Percentiles rank a stretch among this genome's conserved stretches.
Evolutionary conservation across 2,797 vertebrate genomes (phyloP).

Genomic region (Chelon auratus): DNA sequence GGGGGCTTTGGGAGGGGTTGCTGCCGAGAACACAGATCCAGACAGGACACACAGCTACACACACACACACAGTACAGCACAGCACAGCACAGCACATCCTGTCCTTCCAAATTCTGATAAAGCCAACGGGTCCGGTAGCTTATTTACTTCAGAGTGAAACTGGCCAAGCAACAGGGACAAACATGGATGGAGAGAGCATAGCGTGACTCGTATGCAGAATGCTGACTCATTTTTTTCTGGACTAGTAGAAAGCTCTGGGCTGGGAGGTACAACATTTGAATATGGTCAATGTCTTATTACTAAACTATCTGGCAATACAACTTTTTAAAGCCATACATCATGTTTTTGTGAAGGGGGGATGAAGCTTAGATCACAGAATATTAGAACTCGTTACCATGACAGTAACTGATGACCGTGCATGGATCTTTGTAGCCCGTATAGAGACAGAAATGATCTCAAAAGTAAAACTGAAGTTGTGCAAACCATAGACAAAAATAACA

Average conservation of each 20-base stretch:
- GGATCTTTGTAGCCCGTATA: slow-evolving; percentile 18
- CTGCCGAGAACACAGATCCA: slow-evolving; percentile 48
- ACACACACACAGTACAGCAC: slow-evolving; percentile 8
- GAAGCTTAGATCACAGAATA: not conserved
- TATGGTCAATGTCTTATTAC: slow-evolving; percentile 37
- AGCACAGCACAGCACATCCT: slow-evolving; percentile 23
- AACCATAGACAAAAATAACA: slow-evolving; percentile 28
- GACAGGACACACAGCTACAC: not conserved
- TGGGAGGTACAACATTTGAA: slow-evolving; percentile 26
- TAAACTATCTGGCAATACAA: slow-evolving; percentile 11
- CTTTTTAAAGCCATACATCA: slow-evolving; percentile 28
- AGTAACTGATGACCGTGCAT: slow-evolving; percentile 18
- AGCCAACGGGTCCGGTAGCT: slow-evolving; percentile 28
- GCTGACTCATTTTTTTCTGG: slow-evolving; percentile 56
- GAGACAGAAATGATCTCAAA: slow-evolving; percentile 16
- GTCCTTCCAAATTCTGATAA: slow-evolving; percentile 47
- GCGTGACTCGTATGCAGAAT: slow-evolving; percentile 38
- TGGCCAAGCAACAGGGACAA: slow-evolving; percentile 44
- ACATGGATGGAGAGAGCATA: slow-evolving; percentile 35
- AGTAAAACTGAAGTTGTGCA: slow-evolving; percentile 18
- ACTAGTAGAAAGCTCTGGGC: slow-evolving; percentile 20
- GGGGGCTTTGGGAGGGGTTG: too few relatives aligned
- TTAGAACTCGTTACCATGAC: slow-evolving; percentile 16
- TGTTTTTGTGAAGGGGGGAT: slow-evolving; percentile 1
- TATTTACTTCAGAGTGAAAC: slow-evolving; percentile 35